Percentiles rank a stretch among this genome's conserved stretches.
phyloP scores from a whole-genome alignment of 2,797 vertebrate species.

The Somateria mollissima region DNA sequence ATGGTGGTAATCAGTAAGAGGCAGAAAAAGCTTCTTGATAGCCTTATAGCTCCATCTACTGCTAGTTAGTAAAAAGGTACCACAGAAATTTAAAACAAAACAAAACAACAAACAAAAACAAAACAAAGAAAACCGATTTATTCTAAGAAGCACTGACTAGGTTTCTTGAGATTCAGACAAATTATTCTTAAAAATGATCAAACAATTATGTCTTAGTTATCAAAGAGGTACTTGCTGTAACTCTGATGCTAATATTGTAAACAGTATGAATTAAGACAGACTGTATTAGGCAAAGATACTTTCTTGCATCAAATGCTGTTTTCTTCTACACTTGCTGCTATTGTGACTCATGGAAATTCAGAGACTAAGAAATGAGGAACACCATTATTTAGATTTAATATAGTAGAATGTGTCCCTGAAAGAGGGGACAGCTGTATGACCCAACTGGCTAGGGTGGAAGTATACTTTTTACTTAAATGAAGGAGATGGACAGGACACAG shows the following conservation, averaged over 20 bases:
- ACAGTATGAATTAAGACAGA: neutral
- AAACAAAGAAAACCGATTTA: neutral
- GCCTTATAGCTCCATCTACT: slow-evolving; percentile 42
- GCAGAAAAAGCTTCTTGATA: neutral
- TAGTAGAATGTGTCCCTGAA: neutral
- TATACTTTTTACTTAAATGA: neutral
- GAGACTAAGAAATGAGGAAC: neutral
- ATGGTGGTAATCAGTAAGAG: neutral
- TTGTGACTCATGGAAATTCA: neutral
- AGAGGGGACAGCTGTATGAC: neutral
- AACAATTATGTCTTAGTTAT: neutral
- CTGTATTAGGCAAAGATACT: neutral
- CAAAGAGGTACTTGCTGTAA: neutral
- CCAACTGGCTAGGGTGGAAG: neutral
- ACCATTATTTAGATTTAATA: neutral
- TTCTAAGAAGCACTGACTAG: neutral
- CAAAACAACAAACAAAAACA: neutral
- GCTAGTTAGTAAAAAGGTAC: neutral
- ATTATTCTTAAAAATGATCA: neutral
- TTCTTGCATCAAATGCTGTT: neutral
- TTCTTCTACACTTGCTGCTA: neutral
- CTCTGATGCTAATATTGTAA: neutral
- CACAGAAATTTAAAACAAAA: neutral
- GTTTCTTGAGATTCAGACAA: neutral
- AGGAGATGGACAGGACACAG: neutral